phyloP scores from a whole-genome alignment of 2,888 invertebrate genomes.

The Elegia similella region DNA sequence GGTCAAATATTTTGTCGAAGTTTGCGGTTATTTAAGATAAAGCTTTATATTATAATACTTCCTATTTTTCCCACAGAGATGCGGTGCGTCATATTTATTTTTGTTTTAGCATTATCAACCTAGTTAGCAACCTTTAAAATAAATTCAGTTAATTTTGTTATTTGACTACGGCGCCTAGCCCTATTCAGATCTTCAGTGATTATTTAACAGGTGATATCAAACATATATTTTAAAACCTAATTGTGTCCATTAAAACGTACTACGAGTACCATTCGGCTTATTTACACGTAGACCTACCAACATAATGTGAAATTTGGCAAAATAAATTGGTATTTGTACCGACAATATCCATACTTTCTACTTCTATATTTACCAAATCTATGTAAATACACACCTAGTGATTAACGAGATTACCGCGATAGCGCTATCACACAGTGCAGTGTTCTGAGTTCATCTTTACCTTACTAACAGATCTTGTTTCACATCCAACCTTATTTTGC shows the following conservation, averaged over 20 bases:
- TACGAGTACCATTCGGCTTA: constrained; percentile 6
- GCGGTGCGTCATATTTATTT: too few relatives aligned
- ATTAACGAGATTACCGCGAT: constrained; percentile 34
- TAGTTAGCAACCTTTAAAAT: too few relatives aligned
- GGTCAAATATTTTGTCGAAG: too few relatives aligned
- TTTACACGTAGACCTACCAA: neutral
- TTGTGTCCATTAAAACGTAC: constrained; percentile 7
- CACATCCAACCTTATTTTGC: constrained; percentile 78
- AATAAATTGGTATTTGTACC: neutral
- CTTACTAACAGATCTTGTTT: constrained; percentile 75
- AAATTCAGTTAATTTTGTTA: too few relatives aligned
- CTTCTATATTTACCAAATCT: constrained; percentile 12
- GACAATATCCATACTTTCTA: neutral
- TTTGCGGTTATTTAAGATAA: too few relatives aligned
- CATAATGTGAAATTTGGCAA: neutral
- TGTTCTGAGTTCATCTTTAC: constrained; percentile 62
- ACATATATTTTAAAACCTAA: neutral
- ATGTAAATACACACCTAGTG: constrained; percentile 9
- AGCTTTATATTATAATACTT: too few relatives aligned
- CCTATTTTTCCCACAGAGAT: too few relatives aligned
- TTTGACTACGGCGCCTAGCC: neutral
- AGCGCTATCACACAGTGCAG: constrained; percentile 56
- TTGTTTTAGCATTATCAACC: too few relatives aligned
- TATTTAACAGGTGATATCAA: neutral
- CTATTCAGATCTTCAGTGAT: neutral